Base-by-base conservation (phyloP, 2,888 invertebrate genomes). In the Incurvaria masculella region DNA sequence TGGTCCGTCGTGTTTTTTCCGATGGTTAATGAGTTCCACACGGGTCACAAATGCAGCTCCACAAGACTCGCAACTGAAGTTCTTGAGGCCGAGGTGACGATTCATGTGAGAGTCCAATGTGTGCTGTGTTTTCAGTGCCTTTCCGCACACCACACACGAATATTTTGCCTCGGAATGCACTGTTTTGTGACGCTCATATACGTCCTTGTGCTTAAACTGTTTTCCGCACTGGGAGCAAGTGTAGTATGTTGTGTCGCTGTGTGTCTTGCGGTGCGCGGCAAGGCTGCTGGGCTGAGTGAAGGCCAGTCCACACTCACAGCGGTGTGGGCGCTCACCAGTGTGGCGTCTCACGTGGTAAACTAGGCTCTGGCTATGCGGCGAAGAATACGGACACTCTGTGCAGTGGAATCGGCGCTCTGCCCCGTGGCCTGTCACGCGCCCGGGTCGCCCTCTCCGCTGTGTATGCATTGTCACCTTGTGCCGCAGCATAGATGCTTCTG, bases 31-130 rank as follows among this genome's bases (percentile, higher is more conserved):
- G 52, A 79, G 57, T 56, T 79, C 79, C 20, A 76, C 70, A 44
- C 66, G 65, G 40, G 79, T 73, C 2, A 79, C 71, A 65, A 79
- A 79, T 42, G 69, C 72, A 41, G 64, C 64, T 11, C 79, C 79
- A 60, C 79, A 79, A 38, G 70, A 70, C 55, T 79, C 78, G 61
- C 79, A 79, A 49, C 64, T 79, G 49, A 63, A 79, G 55, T 79
- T 74, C 42, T 63, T 63, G 41, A 79, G 66, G 53, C 78, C 76
- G 45, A 69, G 68, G 59, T 79, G 79, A 33, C 79, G 61, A 47
- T 66, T 65, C 61, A 72, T 67, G 50, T 79, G 79, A 42, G 66
- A 65, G 48, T 66, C 63, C 16, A 76, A 59, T 10, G 71, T 65
- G 42, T 67, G 65, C 44, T 68, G 69, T 0, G 75, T 68, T 60